phyloP scores from a whole-genome alignment of 1,140 invertebrate species.

The Theocolax elegans region DNA sequence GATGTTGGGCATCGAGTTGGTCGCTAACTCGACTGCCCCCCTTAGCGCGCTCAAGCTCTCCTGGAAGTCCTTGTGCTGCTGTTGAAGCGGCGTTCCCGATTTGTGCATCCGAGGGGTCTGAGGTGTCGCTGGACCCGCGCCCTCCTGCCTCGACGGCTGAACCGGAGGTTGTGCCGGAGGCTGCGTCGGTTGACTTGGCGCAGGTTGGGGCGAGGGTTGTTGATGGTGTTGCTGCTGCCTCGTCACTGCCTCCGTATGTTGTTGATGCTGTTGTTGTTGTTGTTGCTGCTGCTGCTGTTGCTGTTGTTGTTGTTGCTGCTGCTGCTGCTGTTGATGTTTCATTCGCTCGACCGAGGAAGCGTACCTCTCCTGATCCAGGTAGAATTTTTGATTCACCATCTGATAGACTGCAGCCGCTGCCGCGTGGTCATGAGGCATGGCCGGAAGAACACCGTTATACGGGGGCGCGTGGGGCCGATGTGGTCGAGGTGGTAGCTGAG shows the following conservation, averaged over 20 bases:
- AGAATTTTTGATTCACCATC: slow-evolving; percentile 61
- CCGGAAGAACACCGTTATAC: slow-evolving; percentile 68
- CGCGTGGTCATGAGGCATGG: slow-evolving; percentile 68
- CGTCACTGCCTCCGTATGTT: slow-evolving; percentile 68
- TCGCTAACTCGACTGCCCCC: slow-evolving; percentile 50
- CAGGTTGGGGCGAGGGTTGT: slow-evolving; percentile 33
- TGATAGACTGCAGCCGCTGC: slow-evolving; percentile 67
- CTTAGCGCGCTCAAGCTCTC: slow-evolving; percentile 65
- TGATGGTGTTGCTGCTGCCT: slow-evolving; percentile 64
- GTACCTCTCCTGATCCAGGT: slow-evolving; percentile 58
- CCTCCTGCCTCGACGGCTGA: slow-evolving; percentile 58
- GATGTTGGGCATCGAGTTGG: slow-evolving; percentile 71
- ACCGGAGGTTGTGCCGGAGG: slow-evolving; percentile 66
- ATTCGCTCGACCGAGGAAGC: slow-evolving; percentile 54
- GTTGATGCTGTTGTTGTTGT: too few relatives aligned
- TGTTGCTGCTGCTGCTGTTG: slow-evolving; percentile 70
- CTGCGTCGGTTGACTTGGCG: slow-evolving; percentile 52
- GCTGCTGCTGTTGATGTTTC: slow-evolving; percentile 70
- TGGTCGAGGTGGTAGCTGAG: slow-evolving; percentile 67
- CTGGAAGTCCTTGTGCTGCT: slow-evolving; percentile 66
- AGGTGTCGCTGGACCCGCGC: slow-evolving; percentile 59
- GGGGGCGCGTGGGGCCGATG: slow-evolving; percentile 68
- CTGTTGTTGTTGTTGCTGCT: slow-evolving; percentile 67
- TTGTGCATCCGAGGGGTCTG: slow-evolving; percentile 47
- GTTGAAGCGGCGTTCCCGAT: slow-evolving; percentile 63